Evolutionary conservation across 2,113 vertebrate species (phyloP), one percentile per base, ranked within the genome.

Genomic region (Lophura nycthemera): DNA sequence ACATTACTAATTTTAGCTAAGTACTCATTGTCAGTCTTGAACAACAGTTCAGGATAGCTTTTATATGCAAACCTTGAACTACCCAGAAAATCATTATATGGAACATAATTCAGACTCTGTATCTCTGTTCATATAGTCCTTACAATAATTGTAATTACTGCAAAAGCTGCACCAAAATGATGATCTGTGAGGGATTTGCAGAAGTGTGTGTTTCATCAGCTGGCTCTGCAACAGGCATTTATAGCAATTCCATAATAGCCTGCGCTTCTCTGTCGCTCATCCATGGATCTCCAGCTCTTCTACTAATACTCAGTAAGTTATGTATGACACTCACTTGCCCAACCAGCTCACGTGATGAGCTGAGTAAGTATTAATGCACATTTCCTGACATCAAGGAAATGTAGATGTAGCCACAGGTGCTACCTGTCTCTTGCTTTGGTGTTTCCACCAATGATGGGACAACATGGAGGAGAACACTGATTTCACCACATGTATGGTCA

Each of bases 181-280:
- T 91, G 79, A 86, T 83, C 85, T 89, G 50, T 95, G 82, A 94
- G 91, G 69, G 47, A 85, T 87, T 91, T 93, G 56, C 78, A 89
- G 76, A 59, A 88, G 54, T 69, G 70, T 66, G 84, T 38, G 56
- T 79, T 92, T 91, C 89, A 70, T 94, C 91, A 73, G 72, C 83
- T 94, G 83, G 76, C 88, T 93, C 70, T 94, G 73, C 64, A 81
- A 70, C 65, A 67, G 27, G 82, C 42, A 13, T 93, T 89, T 82
- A 50, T 42, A 81, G 54, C 59, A 56, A 13, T 70, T 25, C 56
- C 59, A 24, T 72, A 66, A 83, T 12, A 88, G 57, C 61, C 77
- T 71, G 65, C 27, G 18, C 42, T 90, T 95, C 72, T 72, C 60
- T 66, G 43, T 88, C 52, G 67, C 30, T 88, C 69, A 40, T 77